These are phyloP conservation scores for Eudasyphora cyanicolor DNA, from an alignment of 2,888 invertebrate genomes.

Conservation along the genomic window DNA sequence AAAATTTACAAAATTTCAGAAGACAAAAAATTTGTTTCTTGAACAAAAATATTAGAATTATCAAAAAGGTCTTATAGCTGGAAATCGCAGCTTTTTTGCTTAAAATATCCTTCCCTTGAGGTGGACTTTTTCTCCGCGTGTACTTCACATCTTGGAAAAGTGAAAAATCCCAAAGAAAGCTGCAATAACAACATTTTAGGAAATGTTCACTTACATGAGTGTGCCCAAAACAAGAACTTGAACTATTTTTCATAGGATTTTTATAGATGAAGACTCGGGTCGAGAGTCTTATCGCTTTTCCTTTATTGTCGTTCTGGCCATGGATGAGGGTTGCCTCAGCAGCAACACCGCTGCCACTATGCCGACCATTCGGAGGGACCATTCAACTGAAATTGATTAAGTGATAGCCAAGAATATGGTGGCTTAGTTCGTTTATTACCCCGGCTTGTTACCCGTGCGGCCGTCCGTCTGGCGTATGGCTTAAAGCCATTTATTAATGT, in stretches of 20 bases:
- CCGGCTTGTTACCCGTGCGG: not conserved
- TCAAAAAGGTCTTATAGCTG: too few relatives aligned
- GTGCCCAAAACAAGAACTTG: slow-evolving; percentile 12
- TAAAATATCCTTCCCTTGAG: too few relatives aligned
- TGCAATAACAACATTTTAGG: not conserved
- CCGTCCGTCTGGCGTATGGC: slow-evolving; percentile 14
- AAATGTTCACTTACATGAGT: not conserved
- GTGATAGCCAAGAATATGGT: slow-evolving; percentile 19
- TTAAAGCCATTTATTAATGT: slow-evolving; percentile 29
- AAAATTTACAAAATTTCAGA: too few relatives aligned
- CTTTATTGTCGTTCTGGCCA: not conserved
- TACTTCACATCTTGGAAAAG: too few relatives aligned
- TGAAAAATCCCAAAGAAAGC: slow-evolving; percentile 6
- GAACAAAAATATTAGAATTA: too few relatives aligned
- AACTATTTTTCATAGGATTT: slow-evolving; percentile 30
- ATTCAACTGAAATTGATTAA: slow-evolving; percentile 29
- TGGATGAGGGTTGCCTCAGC: not conserved
- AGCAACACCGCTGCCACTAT: not conserved
- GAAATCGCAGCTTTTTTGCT: too few relatives aligned
- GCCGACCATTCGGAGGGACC: too few relatives aligned
- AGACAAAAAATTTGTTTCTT: too few relatives aligned
- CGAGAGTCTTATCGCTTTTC: not conserved
- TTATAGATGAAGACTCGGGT: not conserved
- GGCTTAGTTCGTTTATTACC: not conserved
- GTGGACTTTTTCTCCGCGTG: too few relatives aligned